Evolutionary conservation across 2,888 invertebrate species (phyloP).

Genomic region (Tenthredo notha): DNA sequence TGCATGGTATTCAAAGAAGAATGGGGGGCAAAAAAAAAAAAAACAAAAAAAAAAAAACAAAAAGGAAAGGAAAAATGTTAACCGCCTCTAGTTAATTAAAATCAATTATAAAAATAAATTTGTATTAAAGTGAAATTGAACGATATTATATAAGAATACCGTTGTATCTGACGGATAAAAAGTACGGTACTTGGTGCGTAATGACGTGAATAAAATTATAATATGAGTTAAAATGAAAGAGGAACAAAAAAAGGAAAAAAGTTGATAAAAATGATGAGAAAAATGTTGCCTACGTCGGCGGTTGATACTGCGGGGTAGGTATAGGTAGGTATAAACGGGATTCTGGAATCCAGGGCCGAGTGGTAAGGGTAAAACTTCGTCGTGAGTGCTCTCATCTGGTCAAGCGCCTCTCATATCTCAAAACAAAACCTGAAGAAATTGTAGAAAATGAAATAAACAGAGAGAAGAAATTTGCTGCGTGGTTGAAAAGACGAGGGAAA

Average conservation of each 20-base stretch:
- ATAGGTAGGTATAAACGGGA: conserved; percentile 15
- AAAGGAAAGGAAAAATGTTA: neutral
- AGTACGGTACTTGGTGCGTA: conserved; percentile 15
- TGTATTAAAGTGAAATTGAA: neutral
- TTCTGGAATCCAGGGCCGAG: neutral
- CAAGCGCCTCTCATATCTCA: conserved; percentile 49
- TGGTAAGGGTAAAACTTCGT: conserved; percentile 2
- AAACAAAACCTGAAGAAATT: conserved; percentile 49
- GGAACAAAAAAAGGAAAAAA: no score
- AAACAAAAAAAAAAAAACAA: neutral
- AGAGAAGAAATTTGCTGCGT: neutral
- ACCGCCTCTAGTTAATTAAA: neutral
- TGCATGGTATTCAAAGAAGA: neutral
- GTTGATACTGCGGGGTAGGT: conserved; percentile 23
- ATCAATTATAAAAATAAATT: neutral
- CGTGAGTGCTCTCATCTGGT: conserved; percentile 53
- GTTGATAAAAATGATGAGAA: neutral
- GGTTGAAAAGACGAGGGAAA: neutral
- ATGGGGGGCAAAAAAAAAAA: neutral
- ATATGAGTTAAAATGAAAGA: conserved; percentile 3
- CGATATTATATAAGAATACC: neutral
- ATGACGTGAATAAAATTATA: conserved; percentile 18
- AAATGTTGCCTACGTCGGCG: neutral
- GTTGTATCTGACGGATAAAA: neutral
- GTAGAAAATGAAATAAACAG: conserved; percentile 41